phyloP scores from a whole-genome alignment of 2,888 invertebrate genomes.

The Plagodis pulveraria region DNA sequence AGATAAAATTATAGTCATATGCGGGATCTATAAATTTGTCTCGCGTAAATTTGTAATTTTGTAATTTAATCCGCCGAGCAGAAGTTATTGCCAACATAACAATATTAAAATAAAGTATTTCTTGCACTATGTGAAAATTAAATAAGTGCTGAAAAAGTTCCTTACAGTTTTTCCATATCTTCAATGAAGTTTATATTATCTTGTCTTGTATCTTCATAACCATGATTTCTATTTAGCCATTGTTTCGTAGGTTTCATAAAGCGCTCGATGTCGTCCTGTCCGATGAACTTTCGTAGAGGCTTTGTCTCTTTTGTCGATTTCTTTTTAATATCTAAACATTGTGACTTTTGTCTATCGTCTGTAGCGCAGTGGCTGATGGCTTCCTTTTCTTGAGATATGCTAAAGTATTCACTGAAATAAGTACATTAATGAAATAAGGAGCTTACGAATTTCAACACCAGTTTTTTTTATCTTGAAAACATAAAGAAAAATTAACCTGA shows the following conservation, averaged over 20 bases:
- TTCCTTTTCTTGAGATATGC: background rate
- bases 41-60: too few relatives aligned
- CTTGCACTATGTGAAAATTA: too few relatives aligned
- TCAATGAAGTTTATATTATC: slow-evolving; percentile 39
- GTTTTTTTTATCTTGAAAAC: too few relatives aligned
- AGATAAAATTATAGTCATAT: too few relatives aligned
- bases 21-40: too few relatives aligned
- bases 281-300: slow-evolving; percentile 1
- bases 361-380: background rate
- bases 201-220: slow-evolving; percentile 4
- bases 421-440: background rate
- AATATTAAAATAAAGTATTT: too few relatives aligned
- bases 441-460: too few relatives aligned
- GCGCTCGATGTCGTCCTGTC: slow-evolving; percentile 13
- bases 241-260: slow-evolving; percentile 58
- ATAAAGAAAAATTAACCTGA: too few relatives aligned
- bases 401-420: background rate
- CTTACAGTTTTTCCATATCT: slow-evolving; percentile 62
- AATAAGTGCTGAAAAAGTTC: slow-evolving; percentile 1
- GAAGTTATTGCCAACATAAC: too few relatives aligned
- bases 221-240: slow-evolving; percentile 55
- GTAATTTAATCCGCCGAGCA: too few relatives aligned
- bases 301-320: background rate
- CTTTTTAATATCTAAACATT: slow-evolving; percentile 8
- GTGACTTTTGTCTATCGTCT: slow-evolving; percentile 1